Evolutionary conservation across 2,888 invertebrate genomes (phyloP), one percentile per base, ranked within the genome.

Genomic region (Hydriomena furcata): DNA sequence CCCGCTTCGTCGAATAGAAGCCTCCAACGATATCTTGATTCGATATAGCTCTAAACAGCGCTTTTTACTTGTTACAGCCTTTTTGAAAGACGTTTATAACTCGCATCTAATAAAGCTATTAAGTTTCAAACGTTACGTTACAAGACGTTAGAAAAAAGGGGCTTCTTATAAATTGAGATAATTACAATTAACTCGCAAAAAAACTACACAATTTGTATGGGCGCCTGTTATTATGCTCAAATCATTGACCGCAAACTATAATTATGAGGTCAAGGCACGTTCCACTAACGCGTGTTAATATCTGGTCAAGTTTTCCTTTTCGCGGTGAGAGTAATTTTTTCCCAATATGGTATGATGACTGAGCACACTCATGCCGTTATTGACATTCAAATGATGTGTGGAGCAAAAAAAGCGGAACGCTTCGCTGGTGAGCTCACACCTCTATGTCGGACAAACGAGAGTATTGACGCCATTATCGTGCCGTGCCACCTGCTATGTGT

Each of bases 371-470:
- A 76, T 75, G 74, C 77, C 79, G 79, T 79, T 84, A 82, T 83
- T 73, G 77, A 74, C 75, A 84, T 82, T 82, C 76, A 81, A 82
- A 82, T 82, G 69, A 79, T 78, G 70, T 68, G 71, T 66, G 58
- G 58, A 71, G 71, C 78, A 82, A 83, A 82, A 84, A n/a, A 83
- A 79, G 73, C 65, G 60, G 73, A 76, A 77, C 76, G 73, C 69
- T 76, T 72, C 68, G 69, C 71, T 73, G 70, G 74, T 76, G 65
- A 72, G 71, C 69, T 73, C 76, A 73, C 73, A 66, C 63, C 65
- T 75, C 64, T 67, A 72, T 75, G 73, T 76, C 73, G 69, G 66
- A 71, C 74, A 79, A 79, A 76, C 70, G 78, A 80, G 77, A 80
- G 82, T 80, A 72, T 69, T 72, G 70, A 70, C 72, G 75, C 68